These are phyloP conservation scores for Stegodyphus mimosarum DNA, from an alignment of 1,140 invertebrate genomes.

Conservation along the genomic window DNA sequence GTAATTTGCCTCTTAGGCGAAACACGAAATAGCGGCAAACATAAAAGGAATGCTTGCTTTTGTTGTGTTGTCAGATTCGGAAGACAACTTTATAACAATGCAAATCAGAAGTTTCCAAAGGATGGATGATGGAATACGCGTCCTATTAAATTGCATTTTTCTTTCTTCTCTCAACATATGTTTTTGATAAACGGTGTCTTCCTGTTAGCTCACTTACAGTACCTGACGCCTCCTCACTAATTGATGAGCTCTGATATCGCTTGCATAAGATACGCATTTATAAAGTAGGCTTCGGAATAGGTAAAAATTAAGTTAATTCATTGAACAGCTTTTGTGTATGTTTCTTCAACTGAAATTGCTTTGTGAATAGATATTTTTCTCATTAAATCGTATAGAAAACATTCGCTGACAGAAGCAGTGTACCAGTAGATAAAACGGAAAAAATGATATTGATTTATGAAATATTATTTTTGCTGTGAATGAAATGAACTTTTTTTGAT, in stretches of 20 bases:
- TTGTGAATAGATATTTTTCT: no score
- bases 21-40: constrained; percentile 39
- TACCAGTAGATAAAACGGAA: no score
- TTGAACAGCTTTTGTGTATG: no score
- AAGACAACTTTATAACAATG: constrained; percentile 58
- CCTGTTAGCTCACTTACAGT: neutral
- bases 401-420: no score
- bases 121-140: constrained; percentile 25
- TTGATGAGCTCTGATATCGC: constrained; percentile 1
- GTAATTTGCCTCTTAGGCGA: constrained; percentile 56
- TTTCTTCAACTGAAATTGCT: no score
- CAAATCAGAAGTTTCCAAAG: constrained; percentile 50
- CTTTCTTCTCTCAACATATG: neutral
- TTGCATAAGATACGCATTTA: constrained; percentile 11
- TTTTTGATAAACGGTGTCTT: neutral
- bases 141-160: neutral
- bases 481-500: no score
- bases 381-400: no score
- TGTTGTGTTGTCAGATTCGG: constrained; percentile 52
- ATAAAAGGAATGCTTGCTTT: constrained; percentile 50
- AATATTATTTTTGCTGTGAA: no score
- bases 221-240: neutral
- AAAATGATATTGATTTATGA: no score
- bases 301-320: no score
- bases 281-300: neutral